Evolutionary conservation across 2,113 vertebrate species (phyloP).

Genomic region (Microcebus griseorufus): DNA sequence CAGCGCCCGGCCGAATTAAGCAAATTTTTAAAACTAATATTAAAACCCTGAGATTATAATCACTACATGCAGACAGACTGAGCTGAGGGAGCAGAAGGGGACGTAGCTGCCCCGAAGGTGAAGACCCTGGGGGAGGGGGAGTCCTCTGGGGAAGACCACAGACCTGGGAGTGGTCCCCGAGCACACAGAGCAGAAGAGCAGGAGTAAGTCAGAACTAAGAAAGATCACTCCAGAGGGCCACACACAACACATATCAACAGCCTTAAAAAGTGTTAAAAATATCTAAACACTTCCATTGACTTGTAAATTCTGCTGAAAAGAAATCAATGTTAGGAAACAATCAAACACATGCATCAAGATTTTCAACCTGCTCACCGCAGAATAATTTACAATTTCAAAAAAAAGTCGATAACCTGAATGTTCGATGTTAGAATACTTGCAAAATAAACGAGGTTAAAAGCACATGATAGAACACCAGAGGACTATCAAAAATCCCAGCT

Average conservation of each 20-base stretch:
- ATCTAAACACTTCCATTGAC: neutral
- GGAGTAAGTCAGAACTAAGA: neutral
- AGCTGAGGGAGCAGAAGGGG: too few relatives aligned
- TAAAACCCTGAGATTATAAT: neutral
- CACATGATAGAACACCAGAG: neutral
- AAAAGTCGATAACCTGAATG: neutral
- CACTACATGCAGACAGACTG: accelerated
- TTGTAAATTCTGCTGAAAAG: neutral
- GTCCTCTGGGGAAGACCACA: neutral
- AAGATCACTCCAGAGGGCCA: neutral
- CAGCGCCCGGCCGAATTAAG: too few relatives aligned
- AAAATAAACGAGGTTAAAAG: neutral
- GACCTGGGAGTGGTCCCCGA: accelerated
- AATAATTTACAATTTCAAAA: neutral
- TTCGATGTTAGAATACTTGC: neutral
- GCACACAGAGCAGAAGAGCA: too few relatives aligned
- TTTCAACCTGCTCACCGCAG: neutral
- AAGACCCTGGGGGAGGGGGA: too few relatives aligned
- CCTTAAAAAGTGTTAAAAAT: neutral
- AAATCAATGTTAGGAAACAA: neutral
- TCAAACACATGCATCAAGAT: neutral
- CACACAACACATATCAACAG: accelerated
- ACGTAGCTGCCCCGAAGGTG: neutral
- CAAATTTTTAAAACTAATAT: neutral
- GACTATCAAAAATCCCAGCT: neutral